Evolutionary conservation across 2,797 vertebrate species (phyloP).

Genomic region (Allobates femoralis): DNA sequence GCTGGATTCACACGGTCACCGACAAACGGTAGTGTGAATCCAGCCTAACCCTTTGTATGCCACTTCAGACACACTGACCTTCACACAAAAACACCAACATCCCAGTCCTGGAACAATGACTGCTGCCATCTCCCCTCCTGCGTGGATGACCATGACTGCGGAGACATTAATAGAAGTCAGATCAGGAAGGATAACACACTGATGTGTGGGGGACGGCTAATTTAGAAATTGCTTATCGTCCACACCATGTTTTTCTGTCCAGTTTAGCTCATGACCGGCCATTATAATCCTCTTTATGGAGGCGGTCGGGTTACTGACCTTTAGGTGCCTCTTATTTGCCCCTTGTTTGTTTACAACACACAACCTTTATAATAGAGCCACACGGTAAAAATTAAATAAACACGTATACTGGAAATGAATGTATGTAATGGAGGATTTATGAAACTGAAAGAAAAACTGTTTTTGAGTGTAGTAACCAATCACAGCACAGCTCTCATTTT

Average conservation of each 20-base stretch:
- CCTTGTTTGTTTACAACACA: conserved; percentile 25
- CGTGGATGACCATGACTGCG: conserved; percentile 49
- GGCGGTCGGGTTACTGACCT: conserved; percentile 27
- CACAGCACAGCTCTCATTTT: too few relatives aligned
- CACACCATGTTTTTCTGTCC: conserved; percentile 45
- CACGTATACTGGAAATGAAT: too few relatives aligned
- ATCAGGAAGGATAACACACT: conserved; percentile 54
- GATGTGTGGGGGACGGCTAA: conserved; percentile 38
- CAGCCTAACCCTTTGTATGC: neutral
- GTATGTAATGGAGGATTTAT: too few relatives aligned
- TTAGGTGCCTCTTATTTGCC: neutral
- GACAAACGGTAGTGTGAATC: too few relatives aligned
- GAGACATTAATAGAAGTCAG: conserved; percentile 67
- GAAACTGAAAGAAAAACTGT: too few relatives aligned
- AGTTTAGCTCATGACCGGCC: conserved; percentile 65
- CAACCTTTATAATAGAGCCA: neutral
- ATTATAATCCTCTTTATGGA: neutral
- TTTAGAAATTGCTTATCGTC: conserved; percentile 38
- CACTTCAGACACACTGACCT: conserved; percentile 12
- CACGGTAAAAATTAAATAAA: neutral
- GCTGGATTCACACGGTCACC: too few relatives aligned
- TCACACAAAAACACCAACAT: conserved; percentile 28
- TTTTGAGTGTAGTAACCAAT: too few relatives aligned
- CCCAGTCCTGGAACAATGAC: conserved; percentile 34
- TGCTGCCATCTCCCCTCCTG: conserved; percentile 22